Base-by-base conservation (phyloP, 2,888 invertebrate species). In the Leptinotarsa juncta region DNA sequence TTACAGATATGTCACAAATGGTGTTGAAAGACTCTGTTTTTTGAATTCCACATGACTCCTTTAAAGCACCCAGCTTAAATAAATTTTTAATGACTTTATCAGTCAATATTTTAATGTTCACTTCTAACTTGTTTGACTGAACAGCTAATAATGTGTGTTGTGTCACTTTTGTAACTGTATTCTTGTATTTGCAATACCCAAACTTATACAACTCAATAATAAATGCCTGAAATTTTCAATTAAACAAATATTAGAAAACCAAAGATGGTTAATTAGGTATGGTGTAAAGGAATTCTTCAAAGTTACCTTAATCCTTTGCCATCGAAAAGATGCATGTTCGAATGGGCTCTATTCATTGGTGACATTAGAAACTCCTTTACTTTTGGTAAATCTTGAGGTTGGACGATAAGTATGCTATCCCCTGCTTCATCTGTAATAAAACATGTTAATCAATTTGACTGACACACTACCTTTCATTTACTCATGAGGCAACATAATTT, bases 321-420 rank as follows among this genome's bases (percentile, higher is more conserved):
- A 67, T 89, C 89, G 51, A 89, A 88, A 78, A 88, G 86, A 83
- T 91, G 90, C 83, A 92, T 85, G 73, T 90, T 90, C 83, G 92
- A 93, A 14, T 90, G 82, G 42, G 91, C 93, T 79, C 91, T 90
- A 85, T 93, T 94, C 93, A 93, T 93, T 66, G 91, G 92, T 18
- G 92, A 91, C 80, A 88, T 90, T 70, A 93, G 86, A 84, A 92
- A 89, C 80, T 89, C 88, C 78, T 88, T 90, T 5, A 92, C 91
- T 84, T 90, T 90, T 2, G 85, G 82, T 76, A 91, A 88, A 81
- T 95, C 95, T 50, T 87, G 86, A 48, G 87, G 87, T 71, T 91
- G 90, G 81, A 94, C 93, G 55, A 98, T 92, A n/a, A 97, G 89
- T 85, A 97, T 94, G 85, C 97, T 97, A 85, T 98, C 97, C 55